Evolutionary conservation across 2,113 vertebrate genomes (phyloP).

Genomic region (Muntiacus muntjak): DNA sequence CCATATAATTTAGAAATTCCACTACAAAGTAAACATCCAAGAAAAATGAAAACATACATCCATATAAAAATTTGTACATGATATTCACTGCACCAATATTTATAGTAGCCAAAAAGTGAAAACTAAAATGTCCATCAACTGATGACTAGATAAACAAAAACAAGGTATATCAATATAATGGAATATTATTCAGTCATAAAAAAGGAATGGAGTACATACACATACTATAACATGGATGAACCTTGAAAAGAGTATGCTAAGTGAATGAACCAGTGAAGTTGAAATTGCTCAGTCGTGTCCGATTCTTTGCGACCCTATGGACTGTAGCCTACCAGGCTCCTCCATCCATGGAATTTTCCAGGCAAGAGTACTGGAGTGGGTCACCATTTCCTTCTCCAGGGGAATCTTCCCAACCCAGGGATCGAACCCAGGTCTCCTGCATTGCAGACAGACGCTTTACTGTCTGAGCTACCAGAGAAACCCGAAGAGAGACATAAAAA

Average conservation of each 20-base stretch:
- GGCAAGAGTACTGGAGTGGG: too few relatives aligned
- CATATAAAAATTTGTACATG: background rate
- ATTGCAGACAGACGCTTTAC: too few relatives aligned
- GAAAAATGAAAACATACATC: background rate
- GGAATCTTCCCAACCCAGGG: too few relatives aligned
- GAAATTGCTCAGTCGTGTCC: too few relatives aligned
- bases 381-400: too few relatives aligned
- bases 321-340: too few relatives aligned
- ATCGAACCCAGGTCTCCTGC: too few relatives aligned
- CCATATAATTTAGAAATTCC: background rate
- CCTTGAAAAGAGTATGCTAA: background rate
- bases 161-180: background rate
- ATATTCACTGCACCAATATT: background rate
- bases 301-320: too few relatives aligned
- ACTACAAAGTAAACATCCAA: background rate
- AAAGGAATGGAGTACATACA: background rate
- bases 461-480: too few relatives aligned
- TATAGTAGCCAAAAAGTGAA: background rate
- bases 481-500: background rate
- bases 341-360: too few relatives aligned
- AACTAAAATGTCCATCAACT: background rate
- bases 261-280: background rate
- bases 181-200: background rate
- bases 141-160: background rate
- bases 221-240: background rate